Percentiles rank a stretch among this genome's conserved stretches.
phyloP scores from a whole-genome alignment of 2,113 vertebrate genomes.

The Larimichthys crocea region DNA sequence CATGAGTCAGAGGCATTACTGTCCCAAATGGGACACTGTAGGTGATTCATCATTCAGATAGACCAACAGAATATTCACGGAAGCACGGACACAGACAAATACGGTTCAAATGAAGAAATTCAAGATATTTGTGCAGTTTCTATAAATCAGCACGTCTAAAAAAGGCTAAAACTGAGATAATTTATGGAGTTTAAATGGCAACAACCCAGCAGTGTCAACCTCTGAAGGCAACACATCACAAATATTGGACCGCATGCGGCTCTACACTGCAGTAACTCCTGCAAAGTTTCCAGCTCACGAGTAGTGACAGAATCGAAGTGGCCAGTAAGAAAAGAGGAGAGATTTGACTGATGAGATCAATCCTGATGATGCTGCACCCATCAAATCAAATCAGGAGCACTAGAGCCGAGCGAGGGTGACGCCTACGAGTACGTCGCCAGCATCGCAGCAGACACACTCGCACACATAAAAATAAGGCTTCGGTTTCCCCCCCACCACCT shows the following conservation, averaged over 20 bases:
- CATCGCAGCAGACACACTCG: neutral
- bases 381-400: neutral
- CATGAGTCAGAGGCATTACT: neutral
- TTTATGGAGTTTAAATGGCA: no score
- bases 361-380: conserved; percentile 24
- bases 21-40: neutral
- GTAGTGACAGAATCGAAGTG: neutral
- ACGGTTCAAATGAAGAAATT: neutral
- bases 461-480: conserved; percentile 10
- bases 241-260: neutral
- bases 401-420: conserved; percentile 28
- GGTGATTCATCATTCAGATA: neutral
- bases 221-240: neutral
- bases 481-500: neutral
- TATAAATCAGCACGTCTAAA: neutral
- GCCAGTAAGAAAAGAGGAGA: neutral
- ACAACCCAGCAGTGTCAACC: neutral
- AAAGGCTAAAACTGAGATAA: neutral
- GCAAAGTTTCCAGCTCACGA: neutral
- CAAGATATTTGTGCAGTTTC: no score
- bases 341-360: conserved; percentile 6
- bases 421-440: neutral
- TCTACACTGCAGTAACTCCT: conserved; percentile 9
- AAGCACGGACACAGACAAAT: neutral
- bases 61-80: neutral